Evolutionary conservation across 2,113 vertebrate species (phyloP).

Genomic region (Theristicus caerulescens): DNA sequence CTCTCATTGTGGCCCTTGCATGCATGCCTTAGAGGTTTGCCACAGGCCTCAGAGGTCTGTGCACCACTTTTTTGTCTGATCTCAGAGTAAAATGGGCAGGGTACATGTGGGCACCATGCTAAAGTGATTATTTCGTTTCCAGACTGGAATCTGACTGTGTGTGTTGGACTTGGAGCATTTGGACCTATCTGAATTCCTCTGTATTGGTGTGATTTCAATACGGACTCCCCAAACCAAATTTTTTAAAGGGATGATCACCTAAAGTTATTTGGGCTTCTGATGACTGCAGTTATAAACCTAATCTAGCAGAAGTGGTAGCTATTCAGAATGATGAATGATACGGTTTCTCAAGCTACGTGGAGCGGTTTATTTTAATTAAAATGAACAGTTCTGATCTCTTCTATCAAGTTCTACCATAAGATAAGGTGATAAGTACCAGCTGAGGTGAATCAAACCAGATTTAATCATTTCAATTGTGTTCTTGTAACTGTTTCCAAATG

Average conservation of each 20-base stretch:
- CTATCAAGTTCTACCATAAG: neutral
- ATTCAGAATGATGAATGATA: neutral
- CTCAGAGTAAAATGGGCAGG: neutral
- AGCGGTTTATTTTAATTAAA: neutral
- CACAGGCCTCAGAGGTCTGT: neutral
- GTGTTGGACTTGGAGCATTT: neutral
- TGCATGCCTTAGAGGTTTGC: neutral
- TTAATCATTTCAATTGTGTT: neutral
- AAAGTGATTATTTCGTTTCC: neutral
- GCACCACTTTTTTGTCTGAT: neutral
- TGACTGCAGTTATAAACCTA: neutral
- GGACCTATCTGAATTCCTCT: neutral
- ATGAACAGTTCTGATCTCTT: neutral
- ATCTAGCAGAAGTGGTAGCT: neutral
- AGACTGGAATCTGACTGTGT: neutral
- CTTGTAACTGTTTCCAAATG: neutral
- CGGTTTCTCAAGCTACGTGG: neutral
- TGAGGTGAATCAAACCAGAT: neutral
- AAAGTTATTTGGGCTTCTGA: neutral
- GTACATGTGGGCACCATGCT: neutral
- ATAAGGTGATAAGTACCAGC: neutral
- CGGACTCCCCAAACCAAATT: neutral
- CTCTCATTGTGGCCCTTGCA: neutral
- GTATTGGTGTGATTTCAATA: neutral
- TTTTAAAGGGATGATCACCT: neutral